phyloP scores from a whole-genome alignment of 2,113 vertebrate species.

The Microcebus ravelobensis region DNA sequence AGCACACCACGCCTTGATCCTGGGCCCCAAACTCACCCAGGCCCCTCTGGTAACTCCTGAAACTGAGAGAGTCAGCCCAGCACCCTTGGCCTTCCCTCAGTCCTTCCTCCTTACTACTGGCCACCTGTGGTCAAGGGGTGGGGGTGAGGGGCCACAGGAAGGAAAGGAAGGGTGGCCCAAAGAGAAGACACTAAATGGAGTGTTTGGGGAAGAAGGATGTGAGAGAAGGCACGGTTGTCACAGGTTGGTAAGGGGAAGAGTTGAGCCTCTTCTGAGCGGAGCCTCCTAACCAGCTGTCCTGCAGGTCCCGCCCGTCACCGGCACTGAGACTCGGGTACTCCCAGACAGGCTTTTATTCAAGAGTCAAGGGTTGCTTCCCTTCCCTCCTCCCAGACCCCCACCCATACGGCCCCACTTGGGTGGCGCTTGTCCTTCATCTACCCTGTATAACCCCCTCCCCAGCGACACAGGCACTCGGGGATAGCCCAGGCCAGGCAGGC shows the following conservation, averaged over 20 bases:
- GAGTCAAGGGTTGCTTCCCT: neutral
- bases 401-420: neutral
- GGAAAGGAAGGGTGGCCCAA: neutral
- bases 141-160: neutral
- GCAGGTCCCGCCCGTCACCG: rapidly evolving
- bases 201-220: neutral
- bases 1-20: neutral
- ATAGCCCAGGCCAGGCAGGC: neutral
- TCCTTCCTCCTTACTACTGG: neutral
- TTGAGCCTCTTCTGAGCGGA: neutral
- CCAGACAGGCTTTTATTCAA: constrained; percentile 61
- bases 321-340: neutral
- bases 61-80: neutral
- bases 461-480: neutral
- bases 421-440: constrained; percentile 36
- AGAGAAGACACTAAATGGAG: neutral
- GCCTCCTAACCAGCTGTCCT: neutral
- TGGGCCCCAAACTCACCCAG: rapidly evolving
- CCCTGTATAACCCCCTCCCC: neutral
- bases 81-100: neutral
- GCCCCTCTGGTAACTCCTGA: neutral
- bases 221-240: neutral
- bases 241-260: neutral
- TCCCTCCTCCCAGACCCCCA: neutral
- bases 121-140: neutral